Conservation (phyloP, 2,797 vertebrate species). For the Anguilla megastoma region DNA sequence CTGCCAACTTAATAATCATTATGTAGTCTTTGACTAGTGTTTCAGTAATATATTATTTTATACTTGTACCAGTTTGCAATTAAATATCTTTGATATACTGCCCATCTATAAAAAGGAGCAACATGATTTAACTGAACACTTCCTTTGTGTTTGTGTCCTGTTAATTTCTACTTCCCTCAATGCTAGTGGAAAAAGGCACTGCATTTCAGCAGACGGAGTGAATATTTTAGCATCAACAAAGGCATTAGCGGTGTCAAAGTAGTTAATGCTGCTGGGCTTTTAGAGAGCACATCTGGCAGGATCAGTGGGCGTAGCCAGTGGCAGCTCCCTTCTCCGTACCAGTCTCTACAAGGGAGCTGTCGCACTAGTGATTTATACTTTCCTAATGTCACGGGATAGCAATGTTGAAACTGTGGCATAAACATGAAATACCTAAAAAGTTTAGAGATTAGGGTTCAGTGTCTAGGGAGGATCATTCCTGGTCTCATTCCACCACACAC, state of each 20-base stretch:
- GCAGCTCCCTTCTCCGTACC: conserved; percentile 83
- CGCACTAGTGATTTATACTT: conserved; percentile 85
- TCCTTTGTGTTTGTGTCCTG: conserved; percentile 7
- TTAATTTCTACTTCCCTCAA: not conserved
- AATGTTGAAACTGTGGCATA: conserved; percentile 87
- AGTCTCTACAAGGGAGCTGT: conserved; percentile 89
- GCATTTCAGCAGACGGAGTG: conserved; percentile 44
- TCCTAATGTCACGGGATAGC: conserved; percentile 82
- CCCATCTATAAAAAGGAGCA: not conserved
- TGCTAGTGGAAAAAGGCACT: conserved; percentile 28
- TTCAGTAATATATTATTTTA: not conserved
- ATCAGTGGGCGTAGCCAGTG: conserved; percentile 81
- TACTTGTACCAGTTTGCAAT: not conserved
- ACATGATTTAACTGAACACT: not conserved
- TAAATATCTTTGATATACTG: not conserved
- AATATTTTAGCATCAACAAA: conserved; percentile 67
- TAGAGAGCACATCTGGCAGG: conserved; percentile 79
- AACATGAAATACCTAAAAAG: conserved; percentile 85
- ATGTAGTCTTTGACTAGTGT: not conserved
- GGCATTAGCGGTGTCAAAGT: conserved; percentile 64
- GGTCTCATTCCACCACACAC: conserved; percentile 47
- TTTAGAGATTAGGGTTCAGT: conserved; percentile 84
- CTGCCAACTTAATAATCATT: too few relatives aligned
- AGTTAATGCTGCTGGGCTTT: conserved; percentile 66
- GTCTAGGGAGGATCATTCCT: conserved; percentile 76